Conservation (phyloP, 2,113 vertebrate species). For the Triplophysa siluroides region DNA sequence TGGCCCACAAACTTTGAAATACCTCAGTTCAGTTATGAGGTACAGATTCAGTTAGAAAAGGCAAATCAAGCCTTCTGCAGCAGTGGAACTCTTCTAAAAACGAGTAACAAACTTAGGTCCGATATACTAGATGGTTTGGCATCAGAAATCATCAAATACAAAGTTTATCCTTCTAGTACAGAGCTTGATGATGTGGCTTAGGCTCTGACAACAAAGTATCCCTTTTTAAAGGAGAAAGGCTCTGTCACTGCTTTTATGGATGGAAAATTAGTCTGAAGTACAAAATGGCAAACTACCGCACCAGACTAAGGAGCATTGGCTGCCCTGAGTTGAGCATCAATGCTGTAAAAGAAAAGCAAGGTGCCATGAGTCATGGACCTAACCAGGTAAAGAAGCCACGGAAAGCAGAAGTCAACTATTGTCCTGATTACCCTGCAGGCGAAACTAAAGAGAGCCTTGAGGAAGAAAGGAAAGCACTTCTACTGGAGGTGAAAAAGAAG, state of each 20-base stretch:
- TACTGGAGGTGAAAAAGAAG: too few species aligned
- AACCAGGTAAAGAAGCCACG: too few species aligned
- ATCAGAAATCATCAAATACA: constrained; percentile 45
- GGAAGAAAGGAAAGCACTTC: too few species aligned
- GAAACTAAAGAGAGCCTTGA: too few species aligned
- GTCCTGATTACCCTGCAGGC: too few species aligned
- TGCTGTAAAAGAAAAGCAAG: neutral
- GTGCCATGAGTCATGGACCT: too few species aligned
- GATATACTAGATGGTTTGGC: constrained; percentile 48
- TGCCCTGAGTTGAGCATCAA: constrained; percentile 34
- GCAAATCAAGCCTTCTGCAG: constrained; percentile 22
- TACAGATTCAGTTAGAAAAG: constrained; percentile 22
- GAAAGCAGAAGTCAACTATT: too few species aligned
- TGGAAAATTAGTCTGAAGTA: constrained; percentile 41
- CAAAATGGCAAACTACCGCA: constrained; percentile 42
- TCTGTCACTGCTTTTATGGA: constrained; percentile 34
- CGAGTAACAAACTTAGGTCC: constrained; percentile 45
- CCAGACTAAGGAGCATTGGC: constrained; percentile 23
- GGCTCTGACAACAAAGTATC: constrained; percentile 49
- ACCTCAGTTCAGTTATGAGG: too few species aligned
- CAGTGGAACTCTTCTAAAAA: constrained; percentile 26
- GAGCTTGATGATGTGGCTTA: constrained; percentile 28
- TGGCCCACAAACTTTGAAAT: too few species aligned
- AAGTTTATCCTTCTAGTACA: constrained; percentile 39
- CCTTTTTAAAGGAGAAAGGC: constrained; percentile 34